Evolutionary conservation across 2,888 invertebrate species (phyloP).

Genomic region (Erannis defoliaria): DNA sequence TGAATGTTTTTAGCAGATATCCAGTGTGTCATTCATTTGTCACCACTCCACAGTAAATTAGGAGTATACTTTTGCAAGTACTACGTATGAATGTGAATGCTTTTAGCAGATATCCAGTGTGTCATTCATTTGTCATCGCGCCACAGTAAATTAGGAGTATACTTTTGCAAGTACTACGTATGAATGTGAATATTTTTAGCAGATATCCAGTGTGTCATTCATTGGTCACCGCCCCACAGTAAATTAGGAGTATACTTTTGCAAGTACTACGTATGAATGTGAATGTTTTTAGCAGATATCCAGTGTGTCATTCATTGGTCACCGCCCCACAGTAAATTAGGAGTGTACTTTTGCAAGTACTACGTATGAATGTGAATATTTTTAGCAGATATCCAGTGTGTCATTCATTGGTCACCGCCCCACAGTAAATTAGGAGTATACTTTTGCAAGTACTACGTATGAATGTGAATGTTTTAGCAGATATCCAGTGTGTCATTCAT

Average conservation of each 20-base stretch:
- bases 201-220: not conserved
- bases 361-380: not conserved
- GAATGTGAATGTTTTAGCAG: not conserved
- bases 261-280: not conserved
- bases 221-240: slow-evolving; percentile 9
- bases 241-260: slow-evolving; percentile 8
- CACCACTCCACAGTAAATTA: slow-evolving; percentile 9
- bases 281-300: not conserved
- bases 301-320: slow-evolving; percentile 4
- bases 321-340: slow-evolving; percentile 8
- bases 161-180: not conserved
- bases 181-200: not conserved
- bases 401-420: slow-evolving; percentile 8
- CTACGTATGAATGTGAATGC: not conserved
- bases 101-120: not conserved
- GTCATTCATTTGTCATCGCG: slow-evolving; percentile 12
- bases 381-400: too few relatives aligned
- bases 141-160: slow-evolving; percentile 3
- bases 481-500: not conserved
- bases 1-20: not conserved
- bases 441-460: slow-evolving; percentile 1
- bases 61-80: not conserved
- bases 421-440: slow-evolving; percentile 4
- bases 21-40: slow-evolving; percentile 4
- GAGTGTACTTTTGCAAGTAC: slow-evolving; percentile 1